These are phyloP conservation scores for Schizotus pectinicornis DNA, from an alignment of 2,888 invertebrate species.

Conservation along the genomic window DNA sequence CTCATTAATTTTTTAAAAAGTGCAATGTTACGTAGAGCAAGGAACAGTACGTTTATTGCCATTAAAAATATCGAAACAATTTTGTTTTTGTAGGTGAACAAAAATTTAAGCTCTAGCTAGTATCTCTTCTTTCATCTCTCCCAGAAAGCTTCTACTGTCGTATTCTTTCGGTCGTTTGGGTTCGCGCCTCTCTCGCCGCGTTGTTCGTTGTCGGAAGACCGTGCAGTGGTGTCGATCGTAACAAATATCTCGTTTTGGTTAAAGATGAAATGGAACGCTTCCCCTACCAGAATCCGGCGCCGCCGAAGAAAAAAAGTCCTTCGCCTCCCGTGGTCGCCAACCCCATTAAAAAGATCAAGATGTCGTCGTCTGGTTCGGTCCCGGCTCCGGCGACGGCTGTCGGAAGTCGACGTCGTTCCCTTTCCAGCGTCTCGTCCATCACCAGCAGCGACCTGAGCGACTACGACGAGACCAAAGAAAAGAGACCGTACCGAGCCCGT, in stretches of 20 bases:
- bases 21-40: no score
- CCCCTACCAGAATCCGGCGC: constrained; percentile 11
- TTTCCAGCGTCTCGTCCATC: constrained; percentile 63
- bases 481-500: constrained; percentile 10
- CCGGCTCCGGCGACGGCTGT: constrained; percentile 34
- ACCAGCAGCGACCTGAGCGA: constrained; percentile 58
- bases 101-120: no score
- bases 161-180: no score
- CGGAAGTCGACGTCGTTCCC: constrained; percentile 56
- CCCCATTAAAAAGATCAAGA: constrained; percentile 50
- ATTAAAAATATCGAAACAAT: no score
- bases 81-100: no score
- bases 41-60: no score
- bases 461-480: constrained; percentile 36
- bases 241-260: neutral
- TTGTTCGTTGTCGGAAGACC: no score
- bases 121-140: no score
- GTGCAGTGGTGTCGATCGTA: neutral
- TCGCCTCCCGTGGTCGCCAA: constrained; percentile 65
- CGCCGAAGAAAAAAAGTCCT: constrained; percentile 56
- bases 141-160: no score
- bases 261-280: constrained; percentile 1
- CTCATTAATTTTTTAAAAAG: no score
- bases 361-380: constrained; percentile 11
- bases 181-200: no score